Percentiles rank a stretch among this genome's conserved stretches.
phyloP scores from a whole-genome alignment of 1,140 invertebrate species.

The Gonatopus flavifemur region DNA sequence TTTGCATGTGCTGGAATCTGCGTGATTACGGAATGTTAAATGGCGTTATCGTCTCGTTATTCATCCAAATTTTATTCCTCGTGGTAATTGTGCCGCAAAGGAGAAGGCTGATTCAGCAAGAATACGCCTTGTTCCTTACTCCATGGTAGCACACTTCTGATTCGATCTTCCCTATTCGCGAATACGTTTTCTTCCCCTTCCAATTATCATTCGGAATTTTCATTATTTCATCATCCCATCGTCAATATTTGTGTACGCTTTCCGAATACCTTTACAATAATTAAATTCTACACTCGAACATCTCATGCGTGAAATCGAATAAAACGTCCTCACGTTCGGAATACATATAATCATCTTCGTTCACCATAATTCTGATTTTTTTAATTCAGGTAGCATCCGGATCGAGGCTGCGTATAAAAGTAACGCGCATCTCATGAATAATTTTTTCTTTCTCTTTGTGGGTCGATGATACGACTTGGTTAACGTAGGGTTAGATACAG shows the following conservation, averaged over 20 bases:
- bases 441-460: slow-evolving; percentile 35
- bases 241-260: background rate
- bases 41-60: slow-evolving; percentile 30
- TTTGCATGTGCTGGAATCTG: slow-evolving; percentile 3
- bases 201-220: slow-evolving; percentile 21
- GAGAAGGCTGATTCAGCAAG: slow-evolving; percentile 22
- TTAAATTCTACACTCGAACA: background rate
- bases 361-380: no score
- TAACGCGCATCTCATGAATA: slow-evolving; percentile 55
- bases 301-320: background rate
- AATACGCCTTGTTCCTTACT: slow-evolving; percentile 12
- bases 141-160: background rate
- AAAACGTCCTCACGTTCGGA: background rate
- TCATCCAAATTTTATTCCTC: slow-evolving; percentile 35
- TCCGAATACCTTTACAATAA: background rate
- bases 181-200: background rate
- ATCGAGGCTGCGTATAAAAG: slow-evolving; percentile 27
- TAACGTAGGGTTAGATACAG: slow-evolving; percentile 30
- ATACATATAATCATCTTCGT: slow-evolving; percentile 13
- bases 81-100: slow-evolving; percentile 24
- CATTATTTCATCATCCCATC: background rate
- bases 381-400: no score
- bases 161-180: slow-evolving; percentile 22
- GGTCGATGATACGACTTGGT: slow-evolving; percentile 34
- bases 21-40: slow-evolving; percentile 42